Evolutionary conservation across 2,113 vertebrate species (phyloP).

Genomic region (Calyptomena viridis): DNA sequence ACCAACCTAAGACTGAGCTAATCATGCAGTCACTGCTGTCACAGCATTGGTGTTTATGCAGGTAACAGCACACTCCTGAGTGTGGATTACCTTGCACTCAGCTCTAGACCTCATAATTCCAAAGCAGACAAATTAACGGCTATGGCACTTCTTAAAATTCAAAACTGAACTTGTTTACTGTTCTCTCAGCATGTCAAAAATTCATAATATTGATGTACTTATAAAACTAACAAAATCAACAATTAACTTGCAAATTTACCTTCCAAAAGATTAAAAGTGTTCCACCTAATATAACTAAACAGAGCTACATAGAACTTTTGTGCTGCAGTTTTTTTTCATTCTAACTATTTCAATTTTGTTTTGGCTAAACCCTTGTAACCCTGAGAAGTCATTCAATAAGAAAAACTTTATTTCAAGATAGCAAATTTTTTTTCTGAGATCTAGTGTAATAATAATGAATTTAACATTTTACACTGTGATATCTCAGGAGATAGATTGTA

Average conservation of each 20-base stretch:
- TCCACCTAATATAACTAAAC: not conserved
- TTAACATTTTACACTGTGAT: not conserved
- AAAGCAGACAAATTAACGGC: slow-evolving; percentile 2
- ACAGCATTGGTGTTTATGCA: not conserved
- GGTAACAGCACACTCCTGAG: slow-evolving; percentile 15
- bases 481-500: not conserved
- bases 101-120: not conserved
- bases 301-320: not conserved
- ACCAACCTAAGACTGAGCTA: slow-evolving; percentile 10
- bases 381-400: not conserved
- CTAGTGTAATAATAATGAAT: not conserved
- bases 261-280: not conserved
- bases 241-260: not conserved
- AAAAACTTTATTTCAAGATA: not conserved
- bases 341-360: not conserved
- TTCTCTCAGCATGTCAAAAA: not conserved
- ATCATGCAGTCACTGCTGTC: not conserved
- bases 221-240: not conserved
- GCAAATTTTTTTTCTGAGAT: not conserved
- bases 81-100: slow-evolving; percentile 47
- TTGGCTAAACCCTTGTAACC: not conserved
- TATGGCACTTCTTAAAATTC: not conserved
- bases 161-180: not conserved
- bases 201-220: not conserved
- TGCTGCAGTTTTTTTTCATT: not conserved